phyloP scores from a whole-genome alignment of 2,113 vertebrate genomes.

The Hippopotamus amphibius region DNA sequence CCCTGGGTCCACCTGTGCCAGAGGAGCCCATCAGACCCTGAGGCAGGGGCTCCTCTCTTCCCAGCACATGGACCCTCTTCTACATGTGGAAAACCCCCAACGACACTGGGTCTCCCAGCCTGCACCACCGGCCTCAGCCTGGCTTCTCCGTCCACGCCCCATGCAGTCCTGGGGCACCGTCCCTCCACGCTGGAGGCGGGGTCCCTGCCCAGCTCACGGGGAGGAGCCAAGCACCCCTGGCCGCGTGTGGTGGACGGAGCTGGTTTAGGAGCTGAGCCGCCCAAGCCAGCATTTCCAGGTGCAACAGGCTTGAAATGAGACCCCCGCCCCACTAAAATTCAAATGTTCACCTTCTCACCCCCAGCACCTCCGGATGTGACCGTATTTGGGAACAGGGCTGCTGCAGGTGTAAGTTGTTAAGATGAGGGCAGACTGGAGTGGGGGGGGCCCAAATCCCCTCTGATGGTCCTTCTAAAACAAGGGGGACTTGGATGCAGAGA shows the following conservation, averaged over 20 bases:
- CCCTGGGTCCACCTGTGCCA: fast-evolving
- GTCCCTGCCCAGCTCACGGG: not conserved
- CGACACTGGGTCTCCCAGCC: not conserved
- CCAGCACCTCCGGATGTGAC: not conserved
- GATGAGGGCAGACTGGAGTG: not conserved
- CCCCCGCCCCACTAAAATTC: not conserved
- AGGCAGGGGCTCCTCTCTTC: too few relatives aligned
- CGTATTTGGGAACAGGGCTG: not conserved
- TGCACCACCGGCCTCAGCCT: not conserved
- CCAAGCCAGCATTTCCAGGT: not conserved
- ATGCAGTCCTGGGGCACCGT: fast-evolving
- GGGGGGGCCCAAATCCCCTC: too few relatives aligned
- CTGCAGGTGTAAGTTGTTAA: not conserved
- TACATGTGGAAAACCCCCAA: not conserved
- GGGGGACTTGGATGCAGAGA: not conserved
- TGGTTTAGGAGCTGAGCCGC: fast-evolving
- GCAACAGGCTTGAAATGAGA: not conserved
- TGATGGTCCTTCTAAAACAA: not conserved
- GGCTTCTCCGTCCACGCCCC: not conserved
- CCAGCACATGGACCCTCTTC: not conserved
- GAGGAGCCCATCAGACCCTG: not conserved
- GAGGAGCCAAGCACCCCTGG: not conserved
- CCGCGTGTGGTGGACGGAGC: fast-evolving
- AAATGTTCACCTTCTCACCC: not conserved
- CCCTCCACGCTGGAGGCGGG: fast-evolving